Conservation (phyloP, 2,888 invertebrate genomes). For the Chalcis sispes region DNA sequence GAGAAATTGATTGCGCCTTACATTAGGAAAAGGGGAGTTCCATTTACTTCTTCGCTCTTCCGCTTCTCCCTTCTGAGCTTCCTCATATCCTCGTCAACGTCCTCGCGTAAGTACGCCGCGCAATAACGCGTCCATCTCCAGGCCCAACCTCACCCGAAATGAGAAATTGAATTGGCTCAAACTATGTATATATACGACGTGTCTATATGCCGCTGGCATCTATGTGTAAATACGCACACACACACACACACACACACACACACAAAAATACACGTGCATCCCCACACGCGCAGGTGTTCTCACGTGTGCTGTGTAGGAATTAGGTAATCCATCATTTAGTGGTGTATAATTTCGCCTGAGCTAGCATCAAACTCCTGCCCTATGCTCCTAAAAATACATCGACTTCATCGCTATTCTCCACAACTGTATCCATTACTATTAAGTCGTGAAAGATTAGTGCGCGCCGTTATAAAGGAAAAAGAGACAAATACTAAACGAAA, state of each 20-base stretch:
- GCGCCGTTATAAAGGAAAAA: too few species aligned
- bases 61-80: too few species aligned
- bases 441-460: constrained; percentile 67
- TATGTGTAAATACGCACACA: constrained; percentile 1
- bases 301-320: too few species aligned
- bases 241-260: constrained; percentile 43
- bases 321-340: constrained; percentile 69
- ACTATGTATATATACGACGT: too few species aligned
- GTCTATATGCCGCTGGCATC: background rate
- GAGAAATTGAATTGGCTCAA: constrained; percentile 53
- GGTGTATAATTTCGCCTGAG: constrained; percentile 65
- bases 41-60: constrained; percentile 51
- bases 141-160: constrained; percentile 25
- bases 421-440: constrained; percentile 70
- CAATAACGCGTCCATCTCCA: constrained; percentile 49
- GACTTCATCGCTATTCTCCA: constrained; percentile 67
- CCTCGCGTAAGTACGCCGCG: constrained; percentile 17
- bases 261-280: constrained; percentile 7
- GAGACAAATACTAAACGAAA: too few species aligned
- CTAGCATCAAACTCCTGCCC: constrained; percentile 29
- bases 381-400: constrained; percentile 11
- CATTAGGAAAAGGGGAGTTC: constrained; percentile 46
- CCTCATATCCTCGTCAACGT: constrained; percentile 54
- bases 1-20: constrained; percentile 52
- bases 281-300: constrained; percentile 40